phyloP scores from a whole-genome alignment of 37 sponge, comb jelly and placozoan genomes.

The Axinella damicornis region DNA sequence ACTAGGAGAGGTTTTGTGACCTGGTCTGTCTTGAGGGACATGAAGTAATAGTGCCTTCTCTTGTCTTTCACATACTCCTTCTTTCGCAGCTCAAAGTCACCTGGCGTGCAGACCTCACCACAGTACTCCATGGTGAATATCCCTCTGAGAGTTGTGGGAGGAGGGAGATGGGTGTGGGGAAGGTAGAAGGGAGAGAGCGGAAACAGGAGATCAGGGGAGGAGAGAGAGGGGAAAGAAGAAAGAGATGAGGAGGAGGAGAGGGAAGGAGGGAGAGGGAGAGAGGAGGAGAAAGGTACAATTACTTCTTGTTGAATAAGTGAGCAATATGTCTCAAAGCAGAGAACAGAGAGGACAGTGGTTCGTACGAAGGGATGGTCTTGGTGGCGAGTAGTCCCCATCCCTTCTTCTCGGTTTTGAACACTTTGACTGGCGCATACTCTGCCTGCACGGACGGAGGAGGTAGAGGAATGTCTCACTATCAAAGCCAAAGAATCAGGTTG shows the following conservation, averaged over 20 bases:
- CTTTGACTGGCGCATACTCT: conserved; percentile 81
- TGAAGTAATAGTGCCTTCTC: conserved; percentile 97
- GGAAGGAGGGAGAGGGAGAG: neutral
- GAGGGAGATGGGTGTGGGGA: neutral
- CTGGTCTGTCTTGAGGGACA: conserved; percentile 95
- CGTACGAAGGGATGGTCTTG: conserved; percentile 36
- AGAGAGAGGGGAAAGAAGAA: neutral
- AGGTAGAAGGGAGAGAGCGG: neutral
- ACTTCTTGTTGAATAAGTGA: no score
- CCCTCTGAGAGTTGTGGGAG: conserved; percentile 41
- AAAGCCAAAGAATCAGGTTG: no score
- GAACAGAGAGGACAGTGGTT: no score
- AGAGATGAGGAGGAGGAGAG: neutral
- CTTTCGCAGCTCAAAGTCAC: conserved; percentile 89
- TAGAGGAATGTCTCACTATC: no score
- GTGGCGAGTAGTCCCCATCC: conserved; percentile 93
- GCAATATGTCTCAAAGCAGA: neutral
- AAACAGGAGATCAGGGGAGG: neutral
- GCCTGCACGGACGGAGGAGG: conserved; percentile 36
- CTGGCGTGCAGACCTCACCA: conserved; percentile 91
- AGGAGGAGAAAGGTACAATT: neutral
- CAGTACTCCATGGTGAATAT: conserved; percentile 98
- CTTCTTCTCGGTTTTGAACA: conserved; percentile 92
- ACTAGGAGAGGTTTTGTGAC: no score
- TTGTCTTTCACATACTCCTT: conserved; percentile 76